phyloP scores from a whole-genome alignment of 2,888 invertebrate species.

The Acleris cristana region DNA sequence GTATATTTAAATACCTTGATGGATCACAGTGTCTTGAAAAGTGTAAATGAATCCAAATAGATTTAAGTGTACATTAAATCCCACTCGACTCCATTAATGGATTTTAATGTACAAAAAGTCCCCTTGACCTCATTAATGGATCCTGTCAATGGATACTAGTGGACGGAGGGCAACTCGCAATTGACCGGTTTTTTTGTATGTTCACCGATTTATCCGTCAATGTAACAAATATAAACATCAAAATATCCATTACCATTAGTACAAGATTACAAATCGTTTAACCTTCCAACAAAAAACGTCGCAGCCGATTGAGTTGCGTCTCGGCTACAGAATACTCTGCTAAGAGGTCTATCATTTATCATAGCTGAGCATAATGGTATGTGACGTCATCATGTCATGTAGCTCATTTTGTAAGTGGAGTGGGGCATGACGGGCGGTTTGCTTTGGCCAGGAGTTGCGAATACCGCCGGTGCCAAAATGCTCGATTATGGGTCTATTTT shows the following conservation, averaged over 20 bases:
- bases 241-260: not conserved
- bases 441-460: slow-evolving; percentile 35
- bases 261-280: not conserved
- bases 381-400: slow-evolving; percentile 54
- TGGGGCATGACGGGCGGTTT: slow-evolving; percentile 34
- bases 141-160: too few species aligned
- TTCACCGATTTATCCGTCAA: too few species aligned
- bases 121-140: too few species aligned
- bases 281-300: slow-evolving; percentile 16
- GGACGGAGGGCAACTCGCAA: too few species aligned
- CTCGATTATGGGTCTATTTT: not conserved
- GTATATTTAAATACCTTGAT: too few species aligned
- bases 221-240: too few species aligned
- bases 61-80: too few species aligned
- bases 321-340: slow-evolving; percentile 24
- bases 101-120: too few species aligned
- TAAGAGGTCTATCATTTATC: slow-evolving; percentile 50
- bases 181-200: too few species aligned
- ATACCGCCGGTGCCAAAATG: not conserved
- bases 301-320: slow-evolving; percentile 30
- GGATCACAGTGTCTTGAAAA: too few species aligned
- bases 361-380: slow-evolving; percentile 45
- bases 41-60: too few species aligned
- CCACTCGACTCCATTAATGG: too few species aligned
- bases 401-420: slow-evolving; percentile 53